Evolutionary conservation across 2,113 vertebrate genomes (phyloP).

Genomic region (Hippocampus barbouri): DNA sequence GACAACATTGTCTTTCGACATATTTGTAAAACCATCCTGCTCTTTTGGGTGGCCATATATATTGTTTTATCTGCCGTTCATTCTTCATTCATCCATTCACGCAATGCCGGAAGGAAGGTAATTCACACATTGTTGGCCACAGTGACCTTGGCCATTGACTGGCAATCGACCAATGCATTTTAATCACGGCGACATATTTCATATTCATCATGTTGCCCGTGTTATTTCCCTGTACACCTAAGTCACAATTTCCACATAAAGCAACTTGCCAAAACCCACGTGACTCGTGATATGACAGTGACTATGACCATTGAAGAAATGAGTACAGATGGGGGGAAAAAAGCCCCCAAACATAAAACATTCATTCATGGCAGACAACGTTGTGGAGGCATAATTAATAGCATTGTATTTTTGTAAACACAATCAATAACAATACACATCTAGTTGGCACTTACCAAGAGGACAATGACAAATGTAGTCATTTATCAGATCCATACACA

Average conservation of each 20-base stretch:
- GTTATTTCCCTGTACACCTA: neutral
- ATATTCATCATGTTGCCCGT: neutral
- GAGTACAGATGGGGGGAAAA: neutral
- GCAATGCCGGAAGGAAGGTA: neutral
- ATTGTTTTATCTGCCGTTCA: neutral
- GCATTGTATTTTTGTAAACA: conserved; percentile 47
- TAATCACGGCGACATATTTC: neutral
- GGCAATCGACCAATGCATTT: neutral
- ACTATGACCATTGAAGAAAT: too few relatives aligned
- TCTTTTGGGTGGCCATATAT: neutral
- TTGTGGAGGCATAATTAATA: conserved; percentile 26
- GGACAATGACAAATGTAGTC: conserved; percentile 74
- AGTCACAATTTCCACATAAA: neutral
- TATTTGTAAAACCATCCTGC: neutral
- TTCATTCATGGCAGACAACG: neutral
- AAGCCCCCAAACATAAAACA: neutral
- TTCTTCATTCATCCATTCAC: neutral
- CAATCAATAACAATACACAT: conserved; percentile 36
- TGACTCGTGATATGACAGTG: neutral
- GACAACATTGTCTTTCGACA: neutral
- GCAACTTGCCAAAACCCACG: neutral
- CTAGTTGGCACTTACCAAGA: conserved; percentile 62
- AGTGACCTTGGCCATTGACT: neutral
- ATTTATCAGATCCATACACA: conserved; percentile 68
- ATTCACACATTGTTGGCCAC: neutral